phyloP scores from a whole-genome alignment of 2,888 invertebrate genomes.

The Trichogramma evanescens region DNA sequence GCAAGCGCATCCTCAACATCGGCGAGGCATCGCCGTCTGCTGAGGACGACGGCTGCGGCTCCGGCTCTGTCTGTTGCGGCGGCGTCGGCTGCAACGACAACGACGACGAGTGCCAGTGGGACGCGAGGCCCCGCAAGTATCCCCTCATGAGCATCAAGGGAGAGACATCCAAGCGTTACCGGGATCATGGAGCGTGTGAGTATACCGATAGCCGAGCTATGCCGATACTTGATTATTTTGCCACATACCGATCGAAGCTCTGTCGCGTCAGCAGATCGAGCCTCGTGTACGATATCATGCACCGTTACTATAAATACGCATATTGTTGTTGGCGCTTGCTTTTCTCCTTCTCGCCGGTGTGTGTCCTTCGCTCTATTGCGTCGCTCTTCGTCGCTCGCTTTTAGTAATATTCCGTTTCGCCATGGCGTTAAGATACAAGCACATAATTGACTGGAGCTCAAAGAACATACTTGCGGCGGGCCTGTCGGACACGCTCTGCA shows the following conservation, averaged over 20 bases:
- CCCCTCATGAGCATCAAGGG: slow-evolving; percentile 19
- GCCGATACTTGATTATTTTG: background rate
- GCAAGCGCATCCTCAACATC: slow-evolving; percentile 25
- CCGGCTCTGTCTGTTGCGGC: too few relatives aligned
- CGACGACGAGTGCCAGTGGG: slow-evolving; percentile 15
- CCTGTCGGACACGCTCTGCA: slow-evolving; percentile 8
- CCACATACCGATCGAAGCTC: too few relatives aligned
- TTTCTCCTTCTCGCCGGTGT: too few relatives aligned
- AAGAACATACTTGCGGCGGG: slow-evolving; percentile 26
- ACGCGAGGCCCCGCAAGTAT: slow-evolving; percentile 16
- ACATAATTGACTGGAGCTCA: slow-evolving; percentile 34
- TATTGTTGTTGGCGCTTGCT: too few relatives aligned
- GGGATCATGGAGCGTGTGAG: slow-evolving; percentile 21
- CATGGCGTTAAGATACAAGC: slow-evolving; percentile 8
- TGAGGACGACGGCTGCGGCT: too few relatives aligned
- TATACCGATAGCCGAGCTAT: background rate
- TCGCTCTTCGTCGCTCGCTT: background rate
- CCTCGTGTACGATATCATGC: too few relatives aligned
- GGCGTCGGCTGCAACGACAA: background rate
- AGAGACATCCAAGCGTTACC: slow-evolving; percentile 15
- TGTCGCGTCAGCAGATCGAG: too few relatives aligned
- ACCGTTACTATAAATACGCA: too few relatives aligned
- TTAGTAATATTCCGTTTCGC: slow-evolving; percentile 23
- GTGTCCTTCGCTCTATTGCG: too few relatives aligned
- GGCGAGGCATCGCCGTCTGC: slow-evolving; percentile 1